Evolutionary conservation across 2,113 vertebrate genomes (phyloP).

Genomic region (Gopherus flavomarginatus): DNA sequence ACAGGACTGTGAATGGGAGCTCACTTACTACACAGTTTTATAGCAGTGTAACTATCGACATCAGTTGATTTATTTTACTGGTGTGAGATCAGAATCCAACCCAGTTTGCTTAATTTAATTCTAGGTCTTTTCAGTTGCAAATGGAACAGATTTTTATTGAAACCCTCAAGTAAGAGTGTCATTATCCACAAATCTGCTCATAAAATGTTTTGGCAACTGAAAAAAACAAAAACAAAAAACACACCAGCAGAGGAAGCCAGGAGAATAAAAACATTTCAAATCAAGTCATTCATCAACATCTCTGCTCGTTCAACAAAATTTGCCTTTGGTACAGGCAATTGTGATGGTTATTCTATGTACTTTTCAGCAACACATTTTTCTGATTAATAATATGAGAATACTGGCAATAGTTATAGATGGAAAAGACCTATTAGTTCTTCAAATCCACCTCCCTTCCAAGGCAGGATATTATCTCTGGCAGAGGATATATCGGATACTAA

Average conservation of each 20-base stretch:
- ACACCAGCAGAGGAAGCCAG: conserved; percentile 74
- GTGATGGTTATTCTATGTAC: conserved; percentile 62
- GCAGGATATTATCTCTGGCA: conserved; percentile 57
- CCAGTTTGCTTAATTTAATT: conserved; percentile 52
- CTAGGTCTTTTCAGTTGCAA: conserved; percentile 64
- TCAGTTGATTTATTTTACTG: conserved; percentile 29
- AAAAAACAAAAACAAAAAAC: conserved; percentile 72
- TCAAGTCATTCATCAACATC: conserved; percentile 76
- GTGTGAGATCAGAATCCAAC: conserved; percentile 39
- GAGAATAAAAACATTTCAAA: conserved; percentile 78
- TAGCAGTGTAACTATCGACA: not conserved
- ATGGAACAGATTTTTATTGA: conserved; percentile 75
- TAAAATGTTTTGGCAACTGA: conserved; percentile 78
- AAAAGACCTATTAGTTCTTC: conserved; percentile 65
- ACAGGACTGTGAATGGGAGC: conserved; percentile 11
- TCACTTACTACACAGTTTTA: not conserved
- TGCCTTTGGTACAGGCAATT: conserved; percentile 72
- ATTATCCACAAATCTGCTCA: conserved; percentile 78
- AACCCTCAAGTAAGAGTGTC: conserved; percentile 73
- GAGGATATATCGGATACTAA: conserved; percentile 40
- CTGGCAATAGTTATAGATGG: conserved; percentile 65
- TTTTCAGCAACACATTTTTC: conserved; percentile 74
- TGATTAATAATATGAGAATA: conserved; percentile 66
- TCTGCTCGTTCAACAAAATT: conserved; percentile 74
- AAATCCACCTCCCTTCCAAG: conserved; percentile 50